Conservation (phyloP, 2,797 vertebrate species). For the Telmatherina bonti region DNA sequence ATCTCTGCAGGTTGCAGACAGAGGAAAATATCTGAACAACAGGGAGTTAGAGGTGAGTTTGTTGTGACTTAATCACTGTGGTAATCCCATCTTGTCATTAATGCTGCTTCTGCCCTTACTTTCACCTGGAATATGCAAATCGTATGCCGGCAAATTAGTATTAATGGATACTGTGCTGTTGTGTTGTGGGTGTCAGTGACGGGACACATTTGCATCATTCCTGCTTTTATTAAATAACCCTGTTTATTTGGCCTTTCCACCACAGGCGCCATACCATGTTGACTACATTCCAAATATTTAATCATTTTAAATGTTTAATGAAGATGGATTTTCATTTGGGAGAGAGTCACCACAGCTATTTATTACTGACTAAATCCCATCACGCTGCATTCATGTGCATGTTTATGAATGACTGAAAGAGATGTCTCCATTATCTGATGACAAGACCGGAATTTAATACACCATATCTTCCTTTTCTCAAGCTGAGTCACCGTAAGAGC, state of each 20-base stretch:
- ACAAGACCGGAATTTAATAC: constrained; percentile 18
- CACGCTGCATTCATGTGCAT: constrained; percentile 31
- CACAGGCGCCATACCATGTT: constrained; percentile 12
- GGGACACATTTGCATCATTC: constrained; percentile 41
- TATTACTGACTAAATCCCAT: constrained; percentile 15
- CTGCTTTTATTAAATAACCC: constrained; percentile 33
- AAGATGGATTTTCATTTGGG: constrained; percentile 34
- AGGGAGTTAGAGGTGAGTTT: constrained; percentile 19
- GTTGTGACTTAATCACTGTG: constrained; percentile 10
- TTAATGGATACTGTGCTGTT: constrained; percentile 37
- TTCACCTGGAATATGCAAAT: constrained; percentile 24
- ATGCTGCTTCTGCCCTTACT: constrained; percentile 15
- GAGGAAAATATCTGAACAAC: constrained; percentile 2
- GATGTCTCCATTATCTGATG: constrained; percentile 28
- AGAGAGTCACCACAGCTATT: constrained; percentile 25
- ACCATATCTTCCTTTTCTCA: background rate
- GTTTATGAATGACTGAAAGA: constrained; percentile 21
- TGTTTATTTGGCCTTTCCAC: constrained; percentile 22
- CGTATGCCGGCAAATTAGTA: constrained; percentile 27
- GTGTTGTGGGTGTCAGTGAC: constrained; percentile 24
- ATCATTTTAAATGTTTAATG: constrained; percentile 57
- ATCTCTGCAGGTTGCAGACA: constrained; percentile 12
- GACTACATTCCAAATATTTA: constrained; percentile 42
- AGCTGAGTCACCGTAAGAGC: background rate
- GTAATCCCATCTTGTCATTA: constrained; percentile 24